Evolutionary conservation across 2,797 vertebrate species (phyloP).

Genomic region (Halcyon leucocephala): DNA sequence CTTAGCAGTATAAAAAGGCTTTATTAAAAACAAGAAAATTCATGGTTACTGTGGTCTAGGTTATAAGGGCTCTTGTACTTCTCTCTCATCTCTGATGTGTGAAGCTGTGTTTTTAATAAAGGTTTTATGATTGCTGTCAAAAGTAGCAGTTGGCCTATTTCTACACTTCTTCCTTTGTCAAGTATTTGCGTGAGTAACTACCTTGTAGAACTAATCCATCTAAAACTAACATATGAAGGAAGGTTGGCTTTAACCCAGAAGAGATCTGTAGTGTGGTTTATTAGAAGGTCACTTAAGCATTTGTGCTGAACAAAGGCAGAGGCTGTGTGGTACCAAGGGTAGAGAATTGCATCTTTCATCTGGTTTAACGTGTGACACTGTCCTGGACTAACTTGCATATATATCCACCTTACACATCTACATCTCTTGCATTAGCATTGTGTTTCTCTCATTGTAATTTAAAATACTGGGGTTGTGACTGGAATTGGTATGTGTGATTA

Average conservation of each 20-base stretch:
- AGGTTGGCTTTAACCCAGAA: background rate
- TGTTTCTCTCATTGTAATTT: background rate
- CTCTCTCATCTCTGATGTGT: background rate
- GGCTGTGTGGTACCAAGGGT: background rate
- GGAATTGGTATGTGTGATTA: background rate
- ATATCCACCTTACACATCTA: background rate
- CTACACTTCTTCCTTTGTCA: background rate
- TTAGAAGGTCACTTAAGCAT: background rate
- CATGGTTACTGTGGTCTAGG: background rate
- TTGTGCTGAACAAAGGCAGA: background rate
- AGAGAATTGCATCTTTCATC: background rate
- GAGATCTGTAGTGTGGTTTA: background rate
- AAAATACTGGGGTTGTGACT: background rate
- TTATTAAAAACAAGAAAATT: background rate
- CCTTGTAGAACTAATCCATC: background rate
- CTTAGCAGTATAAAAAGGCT: background rate
- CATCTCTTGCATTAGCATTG: background rate
- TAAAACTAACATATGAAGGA: background rate
- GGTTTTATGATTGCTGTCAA: background rate
- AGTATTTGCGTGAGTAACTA: background rate
- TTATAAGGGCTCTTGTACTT: background rate
- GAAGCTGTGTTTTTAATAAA: background rate
- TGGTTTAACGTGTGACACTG: background rate
- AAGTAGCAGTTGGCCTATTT: background rate
- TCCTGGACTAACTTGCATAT: background rate